phyloP scores from a whole-genome alignment of 2,888 invertebrate species.

The Danaus chrysippus region DNA sequence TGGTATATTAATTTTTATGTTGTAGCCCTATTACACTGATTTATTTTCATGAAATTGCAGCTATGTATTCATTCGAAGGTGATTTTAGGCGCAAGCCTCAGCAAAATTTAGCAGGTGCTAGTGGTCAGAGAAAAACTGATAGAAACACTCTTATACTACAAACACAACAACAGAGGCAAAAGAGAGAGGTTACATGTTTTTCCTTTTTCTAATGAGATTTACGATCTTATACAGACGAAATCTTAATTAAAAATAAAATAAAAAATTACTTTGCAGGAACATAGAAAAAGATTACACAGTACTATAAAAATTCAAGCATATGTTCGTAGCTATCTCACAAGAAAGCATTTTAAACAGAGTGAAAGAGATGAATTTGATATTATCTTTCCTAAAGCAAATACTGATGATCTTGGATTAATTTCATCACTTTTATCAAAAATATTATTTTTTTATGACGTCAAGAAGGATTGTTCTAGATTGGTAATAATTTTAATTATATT shows the following conservation, averaged over 20 bases:
- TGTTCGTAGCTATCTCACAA: slow-evolving; percentile 85
- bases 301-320: slow-evolving; percentile 90
- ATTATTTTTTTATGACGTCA: slow-evolving; percentile 87
- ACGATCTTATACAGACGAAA: not conserved
- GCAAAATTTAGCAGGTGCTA: slow-evolving; percentile 94
- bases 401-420: slow-evolving; percentile 70
- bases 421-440: slow-evolving; percentile 82
- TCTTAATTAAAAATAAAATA: slow-evolving; percentile 9
- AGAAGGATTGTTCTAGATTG: slow-evolving; percentile 77
- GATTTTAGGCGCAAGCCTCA: slow-evolving; percentile 91
- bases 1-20: not conserved
- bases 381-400: slow-evolving; percentile 67
- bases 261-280: slow-evolving; percentile 70
- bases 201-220: not conserved
- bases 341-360: slow-evolving; percentile 82
- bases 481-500: slow-evolving; percentile 39
- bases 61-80: slow-evolving; percentile 91
- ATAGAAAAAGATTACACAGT: slow-evolving; percentile 85
- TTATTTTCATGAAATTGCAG: slow-evolving; percentile 51
- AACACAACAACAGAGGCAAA: slow-evolving; percentile 91
- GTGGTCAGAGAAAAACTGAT: slow-evolving; percentile 82
- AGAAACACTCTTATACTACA: slow-evolving; percentile 86
- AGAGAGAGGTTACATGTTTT: slow-evolving; percentile 84
- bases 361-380: slow-evolving; percentile 86
- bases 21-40: slow-evolving; percentile 51